These are phyloP conservation scores for Serilophus lunatus DNA, from an alignment of 2,113 vertebrate genomes.

Conservation along the genomic window DNA sequence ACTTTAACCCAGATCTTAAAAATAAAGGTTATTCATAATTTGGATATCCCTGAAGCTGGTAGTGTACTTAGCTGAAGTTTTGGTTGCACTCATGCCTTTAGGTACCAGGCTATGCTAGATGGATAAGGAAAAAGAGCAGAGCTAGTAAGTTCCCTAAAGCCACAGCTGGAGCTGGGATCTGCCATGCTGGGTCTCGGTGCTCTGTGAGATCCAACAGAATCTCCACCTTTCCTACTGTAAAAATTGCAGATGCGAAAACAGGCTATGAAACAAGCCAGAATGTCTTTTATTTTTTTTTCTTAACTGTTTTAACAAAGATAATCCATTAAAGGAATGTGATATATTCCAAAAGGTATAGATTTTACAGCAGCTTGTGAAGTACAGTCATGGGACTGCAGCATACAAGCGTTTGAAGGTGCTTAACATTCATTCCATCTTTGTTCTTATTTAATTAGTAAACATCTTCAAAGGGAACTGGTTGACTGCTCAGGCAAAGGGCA, in stretches of 20 bases:
- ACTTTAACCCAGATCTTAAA: constrained; percentile 49
- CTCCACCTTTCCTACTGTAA: background rate
- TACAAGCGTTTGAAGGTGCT: constrained; percentile 50
- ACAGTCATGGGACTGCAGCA: constrained; percentile 13
- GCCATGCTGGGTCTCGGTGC: background rate
- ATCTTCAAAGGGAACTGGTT: constrained; percentile 62
- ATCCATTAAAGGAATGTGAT: background rate
- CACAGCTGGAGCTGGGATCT: background rate
- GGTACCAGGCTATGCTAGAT: background rate
- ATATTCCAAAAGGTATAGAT: background rate
- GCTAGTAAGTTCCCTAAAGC: background rate
- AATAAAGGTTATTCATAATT: background rate
- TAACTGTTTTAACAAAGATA: background rate
- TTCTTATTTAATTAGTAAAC: constrained; percentile 68
- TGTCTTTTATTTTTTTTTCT: background rate
- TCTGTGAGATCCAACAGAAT: background rate
- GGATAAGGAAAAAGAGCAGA: background rate
- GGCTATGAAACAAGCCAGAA: background rate
- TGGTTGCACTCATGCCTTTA: background rate
- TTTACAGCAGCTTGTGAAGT: background rate
- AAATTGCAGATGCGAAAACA: background rate
- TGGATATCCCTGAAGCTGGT: background rate
- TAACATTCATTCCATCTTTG: constrained; percentile 62
- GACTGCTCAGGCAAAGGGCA: constrained; percentile 42
- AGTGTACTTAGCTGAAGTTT: background rate